Evolutionary conservation across 1,140 invertebrate genomes (phyloP).

Genomic region (Eulimnadia texana): DNA sequence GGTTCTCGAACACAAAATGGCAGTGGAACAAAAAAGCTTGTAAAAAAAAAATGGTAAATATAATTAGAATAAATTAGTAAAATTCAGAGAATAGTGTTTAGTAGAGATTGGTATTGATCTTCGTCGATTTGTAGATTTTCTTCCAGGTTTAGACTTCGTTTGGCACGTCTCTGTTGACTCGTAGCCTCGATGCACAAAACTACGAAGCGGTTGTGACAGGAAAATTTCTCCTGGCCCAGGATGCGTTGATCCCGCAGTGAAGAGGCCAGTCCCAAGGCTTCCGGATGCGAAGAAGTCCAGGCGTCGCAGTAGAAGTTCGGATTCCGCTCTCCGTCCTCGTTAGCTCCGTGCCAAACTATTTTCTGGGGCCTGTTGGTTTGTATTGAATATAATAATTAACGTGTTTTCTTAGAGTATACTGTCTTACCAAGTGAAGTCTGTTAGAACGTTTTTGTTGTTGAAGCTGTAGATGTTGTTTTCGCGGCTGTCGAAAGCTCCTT

Average conservation of each 20-base stretch:
- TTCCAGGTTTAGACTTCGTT: too few species aligned
- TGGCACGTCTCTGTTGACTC: too few species aligned
- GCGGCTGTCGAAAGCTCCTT: constrained; percentile 49
- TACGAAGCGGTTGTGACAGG: constrained; percentile 72
- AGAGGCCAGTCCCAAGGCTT: constrained; percentile 63
- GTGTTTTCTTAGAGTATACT: too few species aligned
- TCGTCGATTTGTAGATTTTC: too few species aligned
- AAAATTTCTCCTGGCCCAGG: constrained; percentile 53
- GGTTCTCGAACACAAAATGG: too few species aligned
- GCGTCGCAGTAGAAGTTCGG: constrained; percentile 78
- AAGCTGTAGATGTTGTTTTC: constrained; percentile 77
- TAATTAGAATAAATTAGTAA: too few species aligned
- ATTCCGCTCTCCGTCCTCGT: constrained; percentile 61
- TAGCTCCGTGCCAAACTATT: constrained; percentile 83
- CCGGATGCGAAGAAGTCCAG: constrained; percentile 62
- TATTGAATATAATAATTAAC: not conserved
- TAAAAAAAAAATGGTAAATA: too few species aligned
- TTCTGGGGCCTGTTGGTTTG: constrained; percentile 61
- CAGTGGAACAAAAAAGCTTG: too few species aligned
- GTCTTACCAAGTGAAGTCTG: constrained; percentile 68
- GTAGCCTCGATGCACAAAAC: constrained; percentile 82
- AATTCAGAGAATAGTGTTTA: too few species aligned
- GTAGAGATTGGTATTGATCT: too few species aligned
- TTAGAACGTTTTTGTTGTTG: constrained; percentile 78
- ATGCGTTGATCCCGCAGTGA: constrained; percentile 54